Conservation (phyloP, 2,113 vertebrate species). For the Pelecanus crispus region DNA sequence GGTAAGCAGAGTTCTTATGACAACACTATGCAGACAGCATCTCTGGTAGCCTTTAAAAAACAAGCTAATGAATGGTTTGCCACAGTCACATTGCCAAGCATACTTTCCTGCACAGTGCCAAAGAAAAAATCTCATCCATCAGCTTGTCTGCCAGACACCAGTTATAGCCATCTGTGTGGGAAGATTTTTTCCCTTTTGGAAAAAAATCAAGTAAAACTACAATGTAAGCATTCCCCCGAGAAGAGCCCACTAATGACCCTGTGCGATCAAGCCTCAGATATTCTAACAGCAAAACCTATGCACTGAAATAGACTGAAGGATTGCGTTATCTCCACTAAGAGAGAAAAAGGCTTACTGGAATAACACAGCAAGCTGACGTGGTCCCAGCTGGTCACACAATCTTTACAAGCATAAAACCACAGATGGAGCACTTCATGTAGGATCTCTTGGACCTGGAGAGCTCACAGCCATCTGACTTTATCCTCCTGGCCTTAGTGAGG, state of each 20-base stretch:
- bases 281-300: neutral
- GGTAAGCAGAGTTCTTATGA: neutral
- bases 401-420: conserved; percentile 15
- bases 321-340: neutral
- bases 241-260: conserved; percentile 4
- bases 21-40: neutral
- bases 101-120: neutral
- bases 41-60: conserved; percentile 40
- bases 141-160: conserved; percentile 48
- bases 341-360: conserved; percentile 14
- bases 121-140: conserved; percentile 46
- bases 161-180: conserved; percentile 55
- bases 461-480: conserved; percentile 5
- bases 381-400: neutral
- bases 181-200: conserved; percentile 22
- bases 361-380: neutral
- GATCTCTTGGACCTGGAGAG: conserved; percentile 3
- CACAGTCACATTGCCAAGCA: neutral
- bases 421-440: conserved; percentile 40
- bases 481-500: neutral
- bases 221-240: conserved; percentile 10
- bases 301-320: neutral
- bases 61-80: conserved; percentile 27
- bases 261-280: conserved; percentile 8
- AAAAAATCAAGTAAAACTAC: conserved; percentile 49